Conservation (phyloP, 2,113 vertebrate species). For the Tachysurus vachellii region DNA sequence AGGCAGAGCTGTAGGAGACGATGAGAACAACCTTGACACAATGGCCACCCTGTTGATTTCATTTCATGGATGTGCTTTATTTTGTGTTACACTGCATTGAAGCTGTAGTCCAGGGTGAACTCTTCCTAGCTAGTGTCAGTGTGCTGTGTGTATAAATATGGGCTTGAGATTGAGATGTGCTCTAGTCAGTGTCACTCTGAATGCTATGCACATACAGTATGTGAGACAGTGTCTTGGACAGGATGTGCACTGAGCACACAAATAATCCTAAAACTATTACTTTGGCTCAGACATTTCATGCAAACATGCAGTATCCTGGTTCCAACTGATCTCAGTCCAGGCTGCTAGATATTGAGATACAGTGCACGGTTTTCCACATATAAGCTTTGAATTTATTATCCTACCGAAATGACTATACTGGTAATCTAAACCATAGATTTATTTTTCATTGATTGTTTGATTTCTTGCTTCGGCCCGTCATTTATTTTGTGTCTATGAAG, state of each 20-base stretch:
- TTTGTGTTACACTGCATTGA: not conserved
- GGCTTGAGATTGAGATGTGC: constrained; percentile 59
- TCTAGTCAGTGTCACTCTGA: not conserved
- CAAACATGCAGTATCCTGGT: not conserved
- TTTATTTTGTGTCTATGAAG: not conserved
- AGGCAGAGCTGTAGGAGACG: constrained; percentile 33
- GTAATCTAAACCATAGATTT: not conserved
- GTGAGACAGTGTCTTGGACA: constrained; percentile 38
- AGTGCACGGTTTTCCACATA: not conserved
- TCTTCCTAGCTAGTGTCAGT: constrained; percentile 44
- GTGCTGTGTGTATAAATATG: constrained; percentile 41
- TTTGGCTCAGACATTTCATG: not conserved
- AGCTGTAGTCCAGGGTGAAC: constrained; percentile 5
- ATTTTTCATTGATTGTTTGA: not conserved
- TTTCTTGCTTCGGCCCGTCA: not conserved
- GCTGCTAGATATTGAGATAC: not conserved
- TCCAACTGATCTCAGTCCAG: not conserved
- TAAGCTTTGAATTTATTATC: not conserved
- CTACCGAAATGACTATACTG: too few species aligned
- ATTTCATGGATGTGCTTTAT: not conserved
- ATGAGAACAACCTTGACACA: constrained; percentile 23
- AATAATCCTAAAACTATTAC: constrained; percentile 54
- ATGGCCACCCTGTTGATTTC: constrained; percentile 9
- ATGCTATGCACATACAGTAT: not conserved
- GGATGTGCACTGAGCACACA: constrained; percentile 64